Evolutionary conservation across 2,797 vertebrate genomes (phyloP), one percentile per base, ranked within the genome.

Genomic region (Peromyscus eremicus): DNA sequence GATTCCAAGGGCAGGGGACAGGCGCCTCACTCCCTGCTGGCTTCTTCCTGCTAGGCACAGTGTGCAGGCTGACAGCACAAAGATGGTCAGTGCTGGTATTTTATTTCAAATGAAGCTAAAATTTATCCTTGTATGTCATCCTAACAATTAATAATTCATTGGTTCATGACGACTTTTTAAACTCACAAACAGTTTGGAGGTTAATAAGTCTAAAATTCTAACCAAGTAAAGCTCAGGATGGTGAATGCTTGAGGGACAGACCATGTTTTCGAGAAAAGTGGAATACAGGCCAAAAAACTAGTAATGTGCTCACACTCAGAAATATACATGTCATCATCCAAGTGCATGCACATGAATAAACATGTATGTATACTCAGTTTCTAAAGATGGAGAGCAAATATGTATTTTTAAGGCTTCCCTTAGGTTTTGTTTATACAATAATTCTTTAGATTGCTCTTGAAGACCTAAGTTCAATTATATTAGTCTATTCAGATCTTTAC

Each of bases 71-170:
- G 75, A 82, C 34, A 66, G 10, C 76, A 14, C 34, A 52, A 52
- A 94, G 43, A n/a, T 40, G 55, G n/a, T 32, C 85, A 23, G 5
- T 40, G 89, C 29, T 46, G 16, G 40, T 25, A 52, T 52, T 93
- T 81, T 34, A 95, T 71, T 79, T 91, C 57, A 89, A 14, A 5
- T 52, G 32, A 91, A 49, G 40, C 80, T 81, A 80, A 93, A 92
- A 83, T 21, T 21, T 71, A n/a, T 13, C 49, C 37, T 87, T 73
- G 16, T 49, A 13, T 83, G 17, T 87, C 40, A 85, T n/a, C 32
- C 37, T 91, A 75, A 75, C 84, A 89, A 95, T 97, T 80, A 93
- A 64, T 64, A 92, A 92, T 68, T 94, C 91, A 83, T n/a, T 93
- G 77, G 87, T 75, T 85, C 46, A 70, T 88, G 52, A 88, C 82